Percentiles rank a stretch among this genome's conserved stretches.
These are phyloP conservation scores for Eupithecia centaureata DNA, from an alignment of 2,888 invertebrate genomes.

Conservation along the genomic window DNA sequence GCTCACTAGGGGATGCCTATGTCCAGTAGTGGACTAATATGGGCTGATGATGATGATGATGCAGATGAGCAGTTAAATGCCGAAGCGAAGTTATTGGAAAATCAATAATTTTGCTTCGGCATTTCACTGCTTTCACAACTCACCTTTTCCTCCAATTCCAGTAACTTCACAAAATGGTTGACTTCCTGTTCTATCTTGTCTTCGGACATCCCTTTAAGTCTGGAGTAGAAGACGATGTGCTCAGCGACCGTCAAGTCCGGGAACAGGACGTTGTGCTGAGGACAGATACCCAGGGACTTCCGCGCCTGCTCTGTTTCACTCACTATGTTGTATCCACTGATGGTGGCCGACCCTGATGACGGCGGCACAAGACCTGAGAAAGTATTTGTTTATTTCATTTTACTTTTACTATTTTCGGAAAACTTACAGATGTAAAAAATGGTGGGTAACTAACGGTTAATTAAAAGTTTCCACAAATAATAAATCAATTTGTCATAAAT, in stretches of 20 bases:
- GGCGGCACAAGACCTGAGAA: slow-evolving; percentile 86
- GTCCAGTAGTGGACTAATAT: too few species aligned
- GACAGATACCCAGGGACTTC: slow-evolving; percentile 90
- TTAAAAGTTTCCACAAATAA: too few species aligned
- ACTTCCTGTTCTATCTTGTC: slow-evolving; percentile 85
- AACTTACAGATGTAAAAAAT: too few species aligned
- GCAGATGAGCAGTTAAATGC: too few species aligned
- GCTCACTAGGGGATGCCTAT: too few species aligned
- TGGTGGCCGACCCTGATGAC: slow-evolving; percentile 87
- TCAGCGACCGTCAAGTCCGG: slow-evolving; percentile 92
- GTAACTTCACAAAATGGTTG: slow-evolving; percentile 85
- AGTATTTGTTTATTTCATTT: background rate
- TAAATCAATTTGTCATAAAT: too few species aligned
- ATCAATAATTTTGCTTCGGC: background rate
- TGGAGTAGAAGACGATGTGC: slow-evolving; percentile 92
- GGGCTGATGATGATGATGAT: too few species aligned
- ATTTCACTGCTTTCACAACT: background rate
- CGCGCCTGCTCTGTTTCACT: slow-evolving; percentile 88
- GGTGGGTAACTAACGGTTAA: too few species aligned
- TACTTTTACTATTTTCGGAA: too few species aligned
- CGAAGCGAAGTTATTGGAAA: too few species aligned
- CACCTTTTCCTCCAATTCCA: slow-evolving; percentile 88
- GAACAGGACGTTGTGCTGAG: slow-evolving; percentile 94
- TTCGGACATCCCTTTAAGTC: slow-evolving; percentile 86
- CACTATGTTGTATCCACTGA: slow-evolving; percentile 89